These are phyloP conservation scores for Athene cunicularia DNA, from an alignment of 2,113 vertebrate genomes.

Conservation along the genomic window DNA sequence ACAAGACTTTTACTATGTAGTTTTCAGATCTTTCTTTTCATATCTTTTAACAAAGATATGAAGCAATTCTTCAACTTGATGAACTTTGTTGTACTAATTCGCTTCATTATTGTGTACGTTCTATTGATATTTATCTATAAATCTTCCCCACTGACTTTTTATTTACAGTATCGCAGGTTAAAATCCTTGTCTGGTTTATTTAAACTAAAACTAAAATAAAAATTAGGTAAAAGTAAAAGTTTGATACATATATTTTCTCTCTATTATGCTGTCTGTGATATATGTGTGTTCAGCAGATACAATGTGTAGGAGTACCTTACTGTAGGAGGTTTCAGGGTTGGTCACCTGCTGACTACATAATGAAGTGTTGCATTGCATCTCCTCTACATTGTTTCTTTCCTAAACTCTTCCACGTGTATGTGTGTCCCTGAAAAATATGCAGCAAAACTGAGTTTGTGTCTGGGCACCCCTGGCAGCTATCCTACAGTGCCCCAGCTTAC, in stretches of 20 bases:
- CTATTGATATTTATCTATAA: conserved; percentile 5
- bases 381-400: background rate
- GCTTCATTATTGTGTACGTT: conserved; percentile 7
- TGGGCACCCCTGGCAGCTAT: background rate
- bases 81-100: conserved; percentile 29
- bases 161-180: background rate
- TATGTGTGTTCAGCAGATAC: background rate
- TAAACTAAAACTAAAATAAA: background rate
- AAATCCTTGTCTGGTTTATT: background rate
- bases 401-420: background rate
- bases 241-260: background rate
- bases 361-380: background rate
- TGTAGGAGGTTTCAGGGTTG: background rate
- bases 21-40: background rate
- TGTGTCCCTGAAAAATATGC: background rate
- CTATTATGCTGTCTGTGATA: background rate
- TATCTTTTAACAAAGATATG: background rate
- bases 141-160: background rate
- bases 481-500: background rate
- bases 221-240: background rate
- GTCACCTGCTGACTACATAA: background rate
- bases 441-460: background rate
- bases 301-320: background rate
- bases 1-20: background rate
- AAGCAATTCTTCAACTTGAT: conserved; percentile 22